Evolutionary conservation across 2,113 vertebrate species (phyloP).

Genomic region (Tyrannus savana): DNA sequence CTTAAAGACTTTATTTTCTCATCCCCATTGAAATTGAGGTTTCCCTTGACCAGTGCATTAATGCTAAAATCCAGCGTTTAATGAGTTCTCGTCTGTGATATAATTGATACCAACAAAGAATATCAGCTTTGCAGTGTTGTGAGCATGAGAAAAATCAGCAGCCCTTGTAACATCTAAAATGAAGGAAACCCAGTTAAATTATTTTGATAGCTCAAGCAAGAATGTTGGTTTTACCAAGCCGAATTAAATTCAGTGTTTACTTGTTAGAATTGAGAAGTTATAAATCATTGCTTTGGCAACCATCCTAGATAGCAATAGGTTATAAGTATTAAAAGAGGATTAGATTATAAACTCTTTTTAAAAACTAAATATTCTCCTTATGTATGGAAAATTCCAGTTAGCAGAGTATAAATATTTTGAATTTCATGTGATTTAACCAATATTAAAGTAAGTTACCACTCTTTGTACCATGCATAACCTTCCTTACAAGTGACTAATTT

Average conservation of each 20-base stretch:
- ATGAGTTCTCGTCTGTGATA: neutral
- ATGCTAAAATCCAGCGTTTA: neutral
- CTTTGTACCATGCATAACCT: neutral
- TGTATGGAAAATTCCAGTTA: constrained; percentile 22
- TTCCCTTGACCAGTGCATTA: neutral
- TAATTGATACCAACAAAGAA: neutral
- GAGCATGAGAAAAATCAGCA: neutral
- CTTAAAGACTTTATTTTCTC: neutral
- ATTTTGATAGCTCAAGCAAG: neutral
- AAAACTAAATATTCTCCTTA: constrained; percentile 2
- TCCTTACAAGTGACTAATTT: neutral
- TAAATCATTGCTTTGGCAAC: constrained; percentile 30
- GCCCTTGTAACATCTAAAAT: neutral
- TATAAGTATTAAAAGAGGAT: constrained; percentile 40
- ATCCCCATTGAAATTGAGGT: neutral
- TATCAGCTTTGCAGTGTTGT: neutral
- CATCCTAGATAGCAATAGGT: constrained; percentile 14
- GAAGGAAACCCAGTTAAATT: neutral
- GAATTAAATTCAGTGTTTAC: constrained; percentile 19
- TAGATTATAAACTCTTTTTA: neutral
- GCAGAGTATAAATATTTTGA: neutral
- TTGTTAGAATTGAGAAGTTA: constrained; percentile 30
- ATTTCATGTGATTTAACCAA: neutral
- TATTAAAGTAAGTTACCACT: constrained; percentile 1
- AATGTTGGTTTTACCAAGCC: neutral